phyloP scores from a whole-genome alignment of 2,797 vertebrate species.

The Coranthus polyacanthus region DNA sequence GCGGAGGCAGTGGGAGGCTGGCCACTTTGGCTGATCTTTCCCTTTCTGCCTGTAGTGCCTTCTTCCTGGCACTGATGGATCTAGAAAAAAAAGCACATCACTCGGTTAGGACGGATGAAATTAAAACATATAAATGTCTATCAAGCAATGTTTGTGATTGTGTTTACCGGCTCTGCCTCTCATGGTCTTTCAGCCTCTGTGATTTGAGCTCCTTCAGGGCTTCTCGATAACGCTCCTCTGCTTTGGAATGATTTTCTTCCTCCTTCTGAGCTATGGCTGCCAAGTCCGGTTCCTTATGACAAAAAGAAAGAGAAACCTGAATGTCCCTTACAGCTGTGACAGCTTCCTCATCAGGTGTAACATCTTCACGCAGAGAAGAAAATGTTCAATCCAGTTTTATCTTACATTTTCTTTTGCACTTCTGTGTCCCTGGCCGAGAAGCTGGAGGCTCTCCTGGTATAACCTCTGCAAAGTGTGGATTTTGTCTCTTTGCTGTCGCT shows the following conservation, averaged over 20 bases:
- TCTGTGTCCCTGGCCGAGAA: conserved; percentile 89
- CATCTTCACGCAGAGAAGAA: background rate
- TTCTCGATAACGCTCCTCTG: conserved; percentile 87
- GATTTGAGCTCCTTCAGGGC: conserved; percentile 90
- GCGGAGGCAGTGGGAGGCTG: conserved; percentile 87
- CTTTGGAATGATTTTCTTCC: conserved; percentile 86
- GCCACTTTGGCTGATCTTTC: conserved; percentile 90
- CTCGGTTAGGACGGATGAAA: background rate
- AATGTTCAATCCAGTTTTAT: background rate
- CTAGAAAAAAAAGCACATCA: conserved; percentile 50
- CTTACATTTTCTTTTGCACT: conserved; percentile 92
- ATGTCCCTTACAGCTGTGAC: no score
- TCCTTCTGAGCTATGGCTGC: conserved; percentile 82
- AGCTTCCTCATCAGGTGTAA: no score
- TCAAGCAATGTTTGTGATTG: background rate
- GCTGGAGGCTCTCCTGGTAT: conserved; percentile 87
- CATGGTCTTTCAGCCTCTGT: conserved; percentile 82
- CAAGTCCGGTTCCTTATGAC: conserved; percentile 88
- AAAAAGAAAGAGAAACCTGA: background rate
- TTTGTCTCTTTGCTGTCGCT: conserved; percentile 85
- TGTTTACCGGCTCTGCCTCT: conserved; percentile 85
- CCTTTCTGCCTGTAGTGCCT: conserved; percentile 89
- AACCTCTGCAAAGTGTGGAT: conserved; percentile 85
- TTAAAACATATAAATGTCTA: background rate
- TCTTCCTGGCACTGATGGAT: conserved; percentile 85